Percentiles rank a stretch among this genome's conserved stretches.
Conservation (phyloP, 2,113 vertebrate genomes). For the Forbesichthys papilliferus region DNA sequence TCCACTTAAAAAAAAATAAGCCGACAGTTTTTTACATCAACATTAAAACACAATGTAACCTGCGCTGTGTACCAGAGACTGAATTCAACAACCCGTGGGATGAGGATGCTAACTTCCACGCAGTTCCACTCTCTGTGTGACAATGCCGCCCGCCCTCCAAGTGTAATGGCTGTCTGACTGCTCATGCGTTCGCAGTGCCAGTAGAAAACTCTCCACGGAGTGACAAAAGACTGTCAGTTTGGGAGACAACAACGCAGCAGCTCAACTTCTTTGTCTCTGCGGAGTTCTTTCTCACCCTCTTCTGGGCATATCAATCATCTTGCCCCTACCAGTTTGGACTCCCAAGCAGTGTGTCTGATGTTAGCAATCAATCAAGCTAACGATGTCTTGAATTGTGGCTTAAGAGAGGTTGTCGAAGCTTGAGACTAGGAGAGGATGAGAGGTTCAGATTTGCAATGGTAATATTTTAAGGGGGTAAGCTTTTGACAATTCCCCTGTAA, state of each 20-base stretch:
- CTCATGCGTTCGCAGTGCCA: neutral
- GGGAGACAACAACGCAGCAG: slow-evolving; percentile 17
- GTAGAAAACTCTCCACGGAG: slow-evolving; percentile 15
- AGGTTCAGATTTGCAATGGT: neutral
- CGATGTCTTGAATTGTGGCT: slow-evolving; percentile 42
- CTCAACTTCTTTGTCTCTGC: slow-evolving; percentile 2
- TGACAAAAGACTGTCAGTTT: slow-evolving; percentile 22
- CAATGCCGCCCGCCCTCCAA: slow-evolving; percentile 6
- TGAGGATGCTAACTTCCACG: slow-evolving; percentile 6
- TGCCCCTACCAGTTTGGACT: slow-evolving; percentile 34
- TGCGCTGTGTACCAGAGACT: no score
- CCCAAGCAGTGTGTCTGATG: slow-evolving; percentile 26
- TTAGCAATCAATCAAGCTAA: slow-evolving; percentile 54
- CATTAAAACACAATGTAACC: no score
- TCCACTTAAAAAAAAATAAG: no score
- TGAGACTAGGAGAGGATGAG: slow-evolving; percentile 2
- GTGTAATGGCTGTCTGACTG: slow-evolving; percentile 13
- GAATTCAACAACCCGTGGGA: neutral
- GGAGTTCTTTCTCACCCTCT: neutral
- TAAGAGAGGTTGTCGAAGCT: slow-evolving; percentile 30
- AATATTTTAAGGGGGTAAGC: slow-evolving; percentile 3
- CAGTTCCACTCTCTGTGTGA: slow-evolving; percentile 14
- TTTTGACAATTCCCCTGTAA: no score
- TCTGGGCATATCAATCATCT: slow-evolving; percentile 41
- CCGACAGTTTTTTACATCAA: no score